A percentile compares a stretch with the other conserved stretches of the same genome.
These are phyloP conservation scores for Sinotaia quadrata DNA, from an alignment of 2,888 invertebrate species.

Conservation along the genomic window DNA sequence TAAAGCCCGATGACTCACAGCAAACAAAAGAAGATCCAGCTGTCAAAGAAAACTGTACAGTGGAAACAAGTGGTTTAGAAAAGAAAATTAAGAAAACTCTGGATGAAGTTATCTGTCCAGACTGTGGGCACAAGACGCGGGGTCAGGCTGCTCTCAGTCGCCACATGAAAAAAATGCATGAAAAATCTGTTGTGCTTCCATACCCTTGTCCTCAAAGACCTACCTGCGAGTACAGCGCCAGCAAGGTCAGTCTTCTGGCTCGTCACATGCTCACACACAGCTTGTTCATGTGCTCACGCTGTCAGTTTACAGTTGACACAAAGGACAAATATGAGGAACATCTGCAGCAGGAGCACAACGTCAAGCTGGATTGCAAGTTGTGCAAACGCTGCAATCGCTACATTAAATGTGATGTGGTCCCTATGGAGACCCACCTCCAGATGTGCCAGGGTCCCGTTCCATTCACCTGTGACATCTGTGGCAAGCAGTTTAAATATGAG, in stretches of 20 bases:
- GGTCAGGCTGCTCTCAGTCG: constrained; percentile 42
- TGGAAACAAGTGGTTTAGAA: not conserved
- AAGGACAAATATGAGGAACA: constrained; percentile 61
- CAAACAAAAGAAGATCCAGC: constrained; percentile 14
- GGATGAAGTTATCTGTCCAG: constrained; percentile 37
- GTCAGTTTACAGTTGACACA: constrained; percentile 57
- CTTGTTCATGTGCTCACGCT: constrained; percentile 64
- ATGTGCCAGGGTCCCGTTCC: constrained; percentile 64
- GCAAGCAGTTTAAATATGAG: constrained; percentile 68
- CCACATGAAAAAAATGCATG: constrained; percentile 43
- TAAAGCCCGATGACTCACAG: too few species aligned
- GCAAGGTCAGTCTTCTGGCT: constrained; percentile 64
- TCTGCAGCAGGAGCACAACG: constrained; percentile 59
- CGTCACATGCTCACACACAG: constrained; percentile 66
- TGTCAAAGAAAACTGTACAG: not conserved
- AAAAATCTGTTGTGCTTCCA: constrained; percentile 35
- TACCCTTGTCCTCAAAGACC: constrained; percentile 28
- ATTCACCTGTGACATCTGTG: constrained; percentile 65
- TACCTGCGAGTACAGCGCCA: constrained; percentile 43
- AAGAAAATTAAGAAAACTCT: constrained; percentile 35
- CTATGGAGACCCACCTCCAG: constrained; percentile 64
- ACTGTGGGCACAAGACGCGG: constrained; percentile 39
- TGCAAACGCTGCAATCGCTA: constrained; percentile 67
- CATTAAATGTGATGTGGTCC: constrained; percentile 56
- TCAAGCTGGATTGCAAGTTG: constrained; percentile 64